A percentile compares a stretch with the other conserved stretches of the same genome.
These are phyloP conservation scores for Sogatella furcifera DNA, from an alignment of 1,140 invertebrate species.

Conservation along the genomic window DNA sequence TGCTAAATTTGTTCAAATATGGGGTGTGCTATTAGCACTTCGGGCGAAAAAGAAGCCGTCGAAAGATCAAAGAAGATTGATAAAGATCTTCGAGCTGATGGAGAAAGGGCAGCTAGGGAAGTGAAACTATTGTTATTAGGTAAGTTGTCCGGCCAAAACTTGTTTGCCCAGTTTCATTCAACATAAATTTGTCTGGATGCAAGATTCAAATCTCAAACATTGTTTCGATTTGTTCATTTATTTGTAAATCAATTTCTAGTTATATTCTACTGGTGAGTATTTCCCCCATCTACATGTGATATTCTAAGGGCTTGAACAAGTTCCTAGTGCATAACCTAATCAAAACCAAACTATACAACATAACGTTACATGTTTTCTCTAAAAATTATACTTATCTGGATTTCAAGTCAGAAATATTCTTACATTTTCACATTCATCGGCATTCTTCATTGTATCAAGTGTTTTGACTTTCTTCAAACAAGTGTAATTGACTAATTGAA, in stretches of 20 bases:
- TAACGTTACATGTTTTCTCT: neutral
- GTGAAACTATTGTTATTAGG: conserved; percentile 80
- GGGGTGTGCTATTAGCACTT: conserved; percentile 70
- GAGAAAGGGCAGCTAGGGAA: conserved; percentile 73
- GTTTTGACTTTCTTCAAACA: neutral
- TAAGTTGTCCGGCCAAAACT: conserved; percentile 30
- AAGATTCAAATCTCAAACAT: neutral
- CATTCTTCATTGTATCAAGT: too few species aligned
- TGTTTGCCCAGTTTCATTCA: too few species aligned
- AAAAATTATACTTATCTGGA: too few species aligned
- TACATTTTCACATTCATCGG: too few species aligned
- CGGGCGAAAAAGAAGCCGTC: conserved; percentile 67
- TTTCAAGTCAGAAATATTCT: neutral
- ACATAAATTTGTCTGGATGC: neutral
- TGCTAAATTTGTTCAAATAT: conserved; percentile 37
- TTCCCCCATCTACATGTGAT: neutral
- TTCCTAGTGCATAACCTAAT: neutral
- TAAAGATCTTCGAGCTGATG: conserved; percentile 69
- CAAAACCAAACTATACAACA: neutral
- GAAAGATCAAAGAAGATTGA: conserved; percentile 84
- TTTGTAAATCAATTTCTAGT: too few species aligned
- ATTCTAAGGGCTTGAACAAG: neutral
- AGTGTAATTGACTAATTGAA: neutral
- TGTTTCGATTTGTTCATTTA: too few species aligned
- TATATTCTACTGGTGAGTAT: neutral